These are phyloP conservation scores for Zaprionus obscuricornis DNA, from an alignment of 2,888 invertebrate species.

Conservation along the genomic window DNA sequence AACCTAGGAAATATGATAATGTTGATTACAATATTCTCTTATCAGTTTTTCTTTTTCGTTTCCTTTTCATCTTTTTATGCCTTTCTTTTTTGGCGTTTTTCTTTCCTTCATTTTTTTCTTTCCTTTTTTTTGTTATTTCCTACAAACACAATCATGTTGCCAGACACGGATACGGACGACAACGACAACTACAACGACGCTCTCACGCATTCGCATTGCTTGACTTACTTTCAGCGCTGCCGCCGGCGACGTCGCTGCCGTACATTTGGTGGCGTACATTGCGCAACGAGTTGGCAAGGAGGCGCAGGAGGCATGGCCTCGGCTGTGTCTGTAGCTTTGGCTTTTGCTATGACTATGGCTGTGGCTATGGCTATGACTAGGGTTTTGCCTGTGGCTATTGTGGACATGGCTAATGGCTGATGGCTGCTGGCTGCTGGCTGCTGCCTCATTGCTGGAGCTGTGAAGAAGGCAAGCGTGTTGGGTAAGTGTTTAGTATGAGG, in stretches of 20 bases:
- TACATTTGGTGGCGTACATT: conserved; percentile 52
- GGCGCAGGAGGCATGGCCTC: conserved; percentile 41
- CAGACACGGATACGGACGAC: conserved; percentile 5
- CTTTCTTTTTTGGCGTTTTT: conserved; percentile 8
- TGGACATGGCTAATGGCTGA: conserved; percentile 14
- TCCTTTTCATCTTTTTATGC: neutral
- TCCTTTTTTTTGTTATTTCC: neutral
- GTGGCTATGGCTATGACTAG: conserved; percentile 16
- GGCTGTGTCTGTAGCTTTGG: conserved; percentile 26
- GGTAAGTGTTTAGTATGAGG: conserved; percentile 39
- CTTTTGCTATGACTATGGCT: conserved; percentile 7
- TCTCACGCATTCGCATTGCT: conserved; percentile 56
- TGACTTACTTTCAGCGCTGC: conserved; percentile 66
- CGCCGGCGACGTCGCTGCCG: conserved; percentile 54
- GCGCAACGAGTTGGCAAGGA: conserved; percentile 63
- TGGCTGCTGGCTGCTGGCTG: neutral
- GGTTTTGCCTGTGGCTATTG: conserved; percentile 33
- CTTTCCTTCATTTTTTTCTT: neutral
- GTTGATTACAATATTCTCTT: conserved; percentile 23
- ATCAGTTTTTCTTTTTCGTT: conserved; percentile 4
- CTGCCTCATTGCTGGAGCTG: conserved; percentile 5
- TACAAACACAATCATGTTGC: neutral
- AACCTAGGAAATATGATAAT: conserved; percentile 11
- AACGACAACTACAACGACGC: conserved; percentile 1
- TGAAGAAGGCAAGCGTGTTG: conserved; percentile 10